Base-by-base conservation (phyloP, 2,888 invertebrate species). In the Lycophotia porphyrea region DNA sequence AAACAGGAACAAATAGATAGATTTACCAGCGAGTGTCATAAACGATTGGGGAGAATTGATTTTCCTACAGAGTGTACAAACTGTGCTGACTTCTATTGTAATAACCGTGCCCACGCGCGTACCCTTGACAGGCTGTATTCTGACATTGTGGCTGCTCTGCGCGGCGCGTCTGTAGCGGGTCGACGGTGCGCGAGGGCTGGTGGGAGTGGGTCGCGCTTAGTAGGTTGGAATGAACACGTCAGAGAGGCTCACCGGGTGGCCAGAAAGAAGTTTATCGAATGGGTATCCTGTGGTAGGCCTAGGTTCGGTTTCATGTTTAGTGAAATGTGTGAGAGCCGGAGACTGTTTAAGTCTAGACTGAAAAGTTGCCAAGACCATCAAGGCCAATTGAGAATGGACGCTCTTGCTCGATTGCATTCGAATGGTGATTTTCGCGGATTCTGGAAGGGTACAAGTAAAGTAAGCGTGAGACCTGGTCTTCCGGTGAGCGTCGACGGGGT, bases 1-100 rank as follows among this genome's bases (percentile, higher is more conserved):
- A 66, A 47, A 34, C 24, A 24, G 15, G 15, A 66, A 34, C 66
- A 66, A 34, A 34, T 66, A 5, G 49, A 1, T 34, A 49, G 49
- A n/a, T 66, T 34, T 49, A 66, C 49, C n/a, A 49, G 24, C 3
- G 15, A 66, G 66, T 66, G 34, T 49, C 49, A 49, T 66, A n/a
- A 66, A 49, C 66, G 24, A 15, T 66, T 66, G 31, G 24, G 15
- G 18, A 34, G 24, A 2, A 1, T 49, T 34, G 5, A 49, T 34
- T 49, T 49, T n/a, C 47, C 66, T 39, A 24, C 47, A 24, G 34
- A 66, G 24, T 66, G 47, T 66, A 31, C 47, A 47, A 66, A 34
- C 31, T 47, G 47, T 66, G 34, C 47, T 24, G 34, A 31, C 8
- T 44, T 65, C 42, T 65, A 44, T 21, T 65, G 65, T 65, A 21